Evolutionary conservation across 2,797 vertebrate species (phyloP), one percentile per base, ranked within the genome.

Genomic region (Schizopygopsis malacanthus): DNA sequence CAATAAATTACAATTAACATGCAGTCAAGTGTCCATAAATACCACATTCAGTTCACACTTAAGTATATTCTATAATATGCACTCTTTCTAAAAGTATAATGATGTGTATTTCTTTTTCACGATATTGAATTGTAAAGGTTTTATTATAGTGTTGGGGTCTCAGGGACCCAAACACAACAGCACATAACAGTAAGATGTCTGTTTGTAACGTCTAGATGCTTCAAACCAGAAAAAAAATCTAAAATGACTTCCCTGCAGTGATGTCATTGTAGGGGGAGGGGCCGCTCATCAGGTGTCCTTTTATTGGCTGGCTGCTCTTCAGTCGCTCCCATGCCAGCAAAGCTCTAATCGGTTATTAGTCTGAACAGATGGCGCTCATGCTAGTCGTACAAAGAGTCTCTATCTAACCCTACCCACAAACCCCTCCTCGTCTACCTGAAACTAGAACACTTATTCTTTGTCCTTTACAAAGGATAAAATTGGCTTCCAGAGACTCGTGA

Each of bases 271-370:
- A n/a, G 83, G 63, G 86, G 47, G 79, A 47, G 52, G 70, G 59
- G 77, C 47, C 13, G 37, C 41, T 59, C 59, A 75, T 71, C 70
- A 67, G 50, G 41, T 75, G 85, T 87, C 86, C 65, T 71, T 80
- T 87, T 52, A 86, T 87, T 87, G 61, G 85, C 75, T 50, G 85
- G 45, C 43, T 76, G 67, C 80, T 72, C 86, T 78, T 47, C 61
- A 50, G 47, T 85, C 47, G 59, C 41, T 84, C 90, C 90, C 88
- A 72, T 61, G 86, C 89, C 91, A 90, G 90, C 86, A 87, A 73
- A 12, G 63, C 79, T 83, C 56, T 93, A 93, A 94, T 94, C 89
- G 89, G 88, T 92, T 90, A 93, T 94, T 92, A 94, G 87, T 80
- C 85, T 81, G 81, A 92, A 88, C 92, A 91, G 92, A 93, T 91